A percentile compares a stretch with the other conserved stretches of the same genome.
Evolutionary conservation across 2,888 invertebrate genomes (phyloP).

Genomic region (Eumacrocentrus americanus): DNA sequence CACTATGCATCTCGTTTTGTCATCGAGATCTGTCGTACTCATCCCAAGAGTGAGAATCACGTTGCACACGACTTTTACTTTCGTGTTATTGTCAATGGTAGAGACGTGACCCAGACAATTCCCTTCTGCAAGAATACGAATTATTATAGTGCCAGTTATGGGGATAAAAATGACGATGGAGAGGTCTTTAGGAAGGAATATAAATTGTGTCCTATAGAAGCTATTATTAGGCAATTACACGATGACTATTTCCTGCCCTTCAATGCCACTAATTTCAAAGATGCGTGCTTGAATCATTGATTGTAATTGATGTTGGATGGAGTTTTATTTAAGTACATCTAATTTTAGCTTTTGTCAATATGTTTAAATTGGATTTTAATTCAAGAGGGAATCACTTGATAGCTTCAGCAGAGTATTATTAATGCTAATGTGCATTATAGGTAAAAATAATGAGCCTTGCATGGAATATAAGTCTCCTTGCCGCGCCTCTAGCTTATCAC

Average conservation of each 20-base stretch:
- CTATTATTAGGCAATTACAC: constrained; percentile 84
- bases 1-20: constrained; percentile 87
- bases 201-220: constrained; percentile 83
- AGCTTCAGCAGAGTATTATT: too few relatives aligned
- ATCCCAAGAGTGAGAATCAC: constrained; percentile 65
- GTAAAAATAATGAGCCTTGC: neutral
- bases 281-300: constrained; percentile 68
- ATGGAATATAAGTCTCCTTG: neutral
- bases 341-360: too few relatives aligned
- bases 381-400: too few relatives aligned
- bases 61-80: constrained; percentile 78
- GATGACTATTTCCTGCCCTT: constrained; percentile 84
- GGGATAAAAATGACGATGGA: constrained; percentile 53
- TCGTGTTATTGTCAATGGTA: constrained; percentile 83
- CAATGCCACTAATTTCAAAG: constrained; percentile 88
- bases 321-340: too few relatives aligned
- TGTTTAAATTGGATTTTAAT: too few relatives aligned
- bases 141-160: constrained; percentile 61
- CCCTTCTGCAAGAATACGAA: constrained; percentile 76
- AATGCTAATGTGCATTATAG: neutral
- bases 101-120: constrained; percentile 81
- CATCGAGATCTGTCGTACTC: constrained; percentile 84
- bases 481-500: neutral
- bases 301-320: neutral
- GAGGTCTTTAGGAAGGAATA: constrained; percentile 62